Conservation (phyloP, 2,113 vertebrate genomes). For the Marmota monax region DNA sequence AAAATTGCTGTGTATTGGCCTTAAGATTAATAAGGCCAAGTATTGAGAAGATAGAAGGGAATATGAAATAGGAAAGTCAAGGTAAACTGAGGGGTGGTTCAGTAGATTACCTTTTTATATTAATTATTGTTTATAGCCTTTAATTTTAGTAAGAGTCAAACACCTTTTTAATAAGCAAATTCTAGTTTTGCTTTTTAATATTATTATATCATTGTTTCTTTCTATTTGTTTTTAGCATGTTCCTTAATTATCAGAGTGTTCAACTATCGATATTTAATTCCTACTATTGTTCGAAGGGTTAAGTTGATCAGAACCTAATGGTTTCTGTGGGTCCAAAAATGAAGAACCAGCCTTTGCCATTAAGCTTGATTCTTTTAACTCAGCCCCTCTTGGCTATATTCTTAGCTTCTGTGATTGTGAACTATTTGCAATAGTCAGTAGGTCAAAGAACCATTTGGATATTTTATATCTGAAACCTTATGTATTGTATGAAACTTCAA, state of each 20-base stretch:
- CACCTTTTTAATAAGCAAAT: slow-evolving; percentile 4
- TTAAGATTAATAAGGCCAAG: slow-evolving; percentile 21
- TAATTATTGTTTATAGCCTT: slow-evolving; percentile 11
- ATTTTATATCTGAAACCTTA: not conserved
- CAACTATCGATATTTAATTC: slow-evolving; percentile 16
- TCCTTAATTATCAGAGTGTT: slow-evolving; percentile 19
- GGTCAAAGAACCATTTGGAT: not conserved
- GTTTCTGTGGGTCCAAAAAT: slow-evolving; percentile 15
- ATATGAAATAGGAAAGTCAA: not conserved
- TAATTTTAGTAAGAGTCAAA: slow-evolving; percentile 21
- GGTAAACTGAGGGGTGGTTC: not conserved
- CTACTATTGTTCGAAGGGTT: not conserved
- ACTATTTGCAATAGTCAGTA: not conserved
- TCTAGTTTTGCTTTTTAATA: slow-evolving; percentile 7
- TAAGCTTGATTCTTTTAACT: not conserved
- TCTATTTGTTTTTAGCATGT: not conserved
- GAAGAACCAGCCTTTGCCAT: slow-evolving; percentile 16
- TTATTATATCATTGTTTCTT: not conserved
- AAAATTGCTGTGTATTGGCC: not conserved
- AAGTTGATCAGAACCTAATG: not conserved
- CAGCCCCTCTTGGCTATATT: not conserved
- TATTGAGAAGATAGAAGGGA: not conserved
- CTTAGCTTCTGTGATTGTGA: not conserved
- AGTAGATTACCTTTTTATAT: slow-evolving; percentile 20
- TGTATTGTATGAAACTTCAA: not conserved